Evolutionary conservation across 2,888 invertebrate species (phyloP), one percentile per base, ranked within the genome.

Genomic region (Conomelus anceps): DNA sequence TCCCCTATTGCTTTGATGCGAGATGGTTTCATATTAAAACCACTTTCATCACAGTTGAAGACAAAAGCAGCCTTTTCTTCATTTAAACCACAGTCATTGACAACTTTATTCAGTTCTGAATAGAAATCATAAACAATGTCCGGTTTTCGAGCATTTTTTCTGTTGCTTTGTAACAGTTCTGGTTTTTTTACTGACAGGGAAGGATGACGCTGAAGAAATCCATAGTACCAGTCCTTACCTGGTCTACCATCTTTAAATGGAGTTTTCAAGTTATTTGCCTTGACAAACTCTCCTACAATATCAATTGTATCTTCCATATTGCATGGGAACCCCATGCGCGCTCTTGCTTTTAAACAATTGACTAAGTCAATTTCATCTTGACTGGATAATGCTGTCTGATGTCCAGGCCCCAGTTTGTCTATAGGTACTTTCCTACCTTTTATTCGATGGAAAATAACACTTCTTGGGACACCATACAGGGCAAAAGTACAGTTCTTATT

Each of bases 71-170:
- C 85, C 22, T 23, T 34, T n/a, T n/a, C n/a, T n/a, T n/a, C n/a
- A n/a, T n/a, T n/a, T n/a, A n/a, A n/a, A n/a, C n/a, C n/a, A n/a
- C n/a, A n/a, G n/a, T n/a, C n/a, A n/a, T n/a, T 26, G 11, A 26
- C 11, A 26, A 26, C 26, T 85, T 92, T 87, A 84, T 91, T 88
- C 86, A 91, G 90, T 89, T 91, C 89, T 24, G 91, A 89, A 91
- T 91, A 92, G 89, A 92, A 92, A 87, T 91, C 85, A 88, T 92
- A 92, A 86, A 92, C 90, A 20, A 92, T 90, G 85, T 92, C 89
- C 24, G 91, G 91, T 22, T 92, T 91, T 84, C 91, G 90, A 23
- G 91, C 90, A 23, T 90, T 89, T 88, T 88, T 91, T 87, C 92
- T 90, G 23, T 89, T 87, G 89, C 92, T 92, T 89, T 92, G 92